Evolutionary conservation across 2,113 vertebrate species (phyloP).

Genomic region (Tachuris rubrigastra): DNA sequence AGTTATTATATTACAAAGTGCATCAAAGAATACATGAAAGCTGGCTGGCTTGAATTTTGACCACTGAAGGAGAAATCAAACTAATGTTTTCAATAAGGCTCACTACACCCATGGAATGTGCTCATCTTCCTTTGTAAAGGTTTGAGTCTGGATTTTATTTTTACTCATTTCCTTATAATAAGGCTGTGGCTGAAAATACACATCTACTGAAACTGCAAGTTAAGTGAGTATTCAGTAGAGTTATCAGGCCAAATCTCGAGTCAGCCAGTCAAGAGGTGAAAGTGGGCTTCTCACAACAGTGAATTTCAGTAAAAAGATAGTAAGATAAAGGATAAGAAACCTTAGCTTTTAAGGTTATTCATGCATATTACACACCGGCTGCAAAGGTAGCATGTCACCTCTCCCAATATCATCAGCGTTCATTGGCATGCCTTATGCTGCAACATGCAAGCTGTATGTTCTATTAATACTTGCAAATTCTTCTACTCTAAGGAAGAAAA

Average conservation of each 20-base stretch:
- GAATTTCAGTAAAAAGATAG: background rate
- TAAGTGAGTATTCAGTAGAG: background rate
- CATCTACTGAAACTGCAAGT: background rate
- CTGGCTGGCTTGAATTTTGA: background rate
- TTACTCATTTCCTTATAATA: background rate
- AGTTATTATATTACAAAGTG: background rate
- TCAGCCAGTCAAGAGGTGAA: background rate
- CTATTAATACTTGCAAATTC: background rate
- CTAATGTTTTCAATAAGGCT: background rate
- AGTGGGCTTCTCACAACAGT: background rate
- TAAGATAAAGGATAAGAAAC: background rate
- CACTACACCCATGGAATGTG: no score
- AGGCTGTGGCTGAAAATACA: background rate
- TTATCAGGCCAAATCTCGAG: background rate
- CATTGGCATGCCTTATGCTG: background rate
- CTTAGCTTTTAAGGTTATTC: background rate
- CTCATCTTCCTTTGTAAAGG: background rate
- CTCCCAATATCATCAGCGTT: background rate
- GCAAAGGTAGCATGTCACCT: background rate
- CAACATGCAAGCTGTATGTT: background rate
- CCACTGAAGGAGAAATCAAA: background rate
- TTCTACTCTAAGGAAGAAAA: slow-evolving; percentile 9
- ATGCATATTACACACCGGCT: background rate
- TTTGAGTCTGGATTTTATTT: background rate
- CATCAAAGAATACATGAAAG: background rate